Percentiles rank a stretch among this genome's conserved stretches.
Evolutionary conservation across 2,797 vertebrate species (phyloP).

Genomic region (Parambassis ranga): DNA sequence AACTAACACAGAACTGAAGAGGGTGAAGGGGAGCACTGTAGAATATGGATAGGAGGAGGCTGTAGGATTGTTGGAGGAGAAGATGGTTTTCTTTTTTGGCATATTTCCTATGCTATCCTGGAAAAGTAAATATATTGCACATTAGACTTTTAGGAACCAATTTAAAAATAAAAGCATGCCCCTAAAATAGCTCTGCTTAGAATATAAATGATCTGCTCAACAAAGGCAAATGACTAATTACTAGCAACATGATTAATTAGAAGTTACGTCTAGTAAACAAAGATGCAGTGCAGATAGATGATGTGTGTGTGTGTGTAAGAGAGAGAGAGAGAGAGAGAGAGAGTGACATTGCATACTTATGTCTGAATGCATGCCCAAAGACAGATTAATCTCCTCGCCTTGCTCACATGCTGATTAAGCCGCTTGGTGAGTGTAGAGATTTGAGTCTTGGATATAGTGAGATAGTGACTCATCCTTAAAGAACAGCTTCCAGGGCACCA

Average conservation of each 20-base stretch:
- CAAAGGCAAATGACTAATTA: constrained; percentile 20
- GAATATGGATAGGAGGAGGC: no score
- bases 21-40: no score
- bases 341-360: background rate
- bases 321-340: background rate
- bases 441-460: background rate
- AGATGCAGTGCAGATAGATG: background rate
- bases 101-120: no score
- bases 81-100: no score
- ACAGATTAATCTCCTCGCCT: background rate
- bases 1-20: no score
- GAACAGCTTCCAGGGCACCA: background rate
- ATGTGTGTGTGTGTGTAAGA: background rate
- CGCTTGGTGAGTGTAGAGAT: background rate
- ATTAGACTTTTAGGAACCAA: background rate
- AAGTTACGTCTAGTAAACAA: constrained; percentile 7
- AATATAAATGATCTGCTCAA: no score
- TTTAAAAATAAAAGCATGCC: background rate
- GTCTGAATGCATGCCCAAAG: background rate
- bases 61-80: no score
- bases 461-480: background rate
- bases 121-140: no score
- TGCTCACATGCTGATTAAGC: constrained; percentile 6
- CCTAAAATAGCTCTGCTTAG: background rate
- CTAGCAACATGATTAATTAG: constrained; percentile 29